phyloP scores from a whole-genome alignment of 2,888 invertebrate genomes.

The Leptothorax acervorum region DNA sequence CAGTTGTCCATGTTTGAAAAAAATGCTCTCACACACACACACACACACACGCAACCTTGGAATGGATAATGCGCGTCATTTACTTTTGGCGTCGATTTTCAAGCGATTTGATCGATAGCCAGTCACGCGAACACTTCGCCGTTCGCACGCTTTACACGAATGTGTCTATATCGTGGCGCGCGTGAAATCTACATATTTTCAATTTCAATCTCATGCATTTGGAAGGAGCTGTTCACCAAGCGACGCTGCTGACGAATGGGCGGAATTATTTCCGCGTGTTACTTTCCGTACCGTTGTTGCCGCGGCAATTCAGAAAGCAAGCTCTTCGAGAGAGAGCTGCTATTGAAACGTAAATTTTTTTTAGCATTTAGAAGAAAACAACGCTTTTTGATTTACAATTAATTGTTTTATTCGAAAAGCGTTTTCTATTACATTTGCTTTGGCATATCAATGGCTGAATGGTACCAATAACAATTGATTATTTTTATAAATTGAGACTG shows the following conservation, averaged over 20 bases:
- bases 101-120: slow-evolving; percentile 68
- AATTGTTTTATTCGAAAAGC: not conserved
- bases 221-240: slow-evolving; percentile 57
- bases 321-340: not conserved
- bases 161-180: slow-evolving; percentile 49
- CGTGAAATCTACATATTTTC: slow-evolving; percentile 72
- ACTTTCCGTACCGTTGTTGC: slow-evolving; percentile 26
- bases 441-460: not conserved
- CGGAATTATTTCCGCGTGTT: slow-evolving; percentile 59
- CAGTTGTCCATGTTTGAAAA: slow-evolving; percentile 10
- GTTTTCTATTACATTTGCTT: not conserved
- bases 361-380: not conserved
- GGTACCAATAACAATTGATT: not conserved
- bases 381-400: not conserved
- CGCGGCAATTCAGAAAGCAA: not conserved
- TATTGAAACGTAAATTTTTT: not conserved
- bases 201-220: slow-evolving; percentile 72
- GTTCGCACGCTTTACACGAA: slow-evolving; percentile 61
- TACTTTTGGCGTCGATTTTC: slow-evolving; percentile 62
- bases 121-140: slow-evolving; percentile 48
- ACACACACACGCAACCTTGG: slow-evolving; percentile 5
- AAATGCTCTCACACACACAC: no score
- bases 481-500: not conserved
- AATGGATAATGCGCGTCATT: slow-evolving; percentile 64
- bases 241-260: slow-evolving; percentile 57